phyloP scores from a whole-genome alignment of 2,888 invertebrate genomes.

The Idaea aversata region DNA sequence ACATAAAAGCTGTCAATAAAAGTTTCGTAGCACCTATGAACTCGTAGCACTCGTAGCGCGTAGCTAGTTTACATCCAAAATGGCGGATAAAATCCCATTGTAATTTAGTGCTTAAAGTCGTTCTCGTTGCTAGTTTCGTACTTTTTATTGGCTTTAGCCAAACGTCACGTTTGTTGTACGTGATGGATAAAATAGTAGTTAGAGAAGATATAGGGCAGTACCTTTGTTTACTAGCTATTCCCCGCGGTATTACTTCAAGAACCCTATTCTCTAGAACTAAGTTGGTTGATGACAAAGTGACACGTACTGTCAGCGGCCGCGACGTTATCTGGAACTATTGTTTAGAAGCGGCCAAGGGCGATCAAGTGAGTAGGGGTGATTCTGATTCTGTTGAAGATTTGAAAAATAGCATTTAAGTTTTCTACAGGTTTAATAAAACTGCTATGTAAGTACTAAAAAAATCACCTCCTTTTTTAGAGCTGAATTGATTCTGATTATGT shows the following conservation, averaged over 20 bases:
- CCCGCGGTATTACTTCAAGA: neutral
- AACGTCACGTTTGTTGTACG: slow-evolving; percentile 1
- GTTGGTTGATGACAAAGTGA: neutral
- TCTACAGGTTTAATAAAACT: neutral
- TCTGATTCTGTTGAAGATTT: neutral
- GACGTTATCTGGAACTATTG: slow-evolving; percentile 2
- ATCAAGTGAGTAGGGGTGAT: neutral
- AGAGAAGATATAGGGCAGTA: neutral
- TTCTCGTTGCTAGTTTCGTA: neutral
- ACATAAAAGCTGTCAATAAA: neutral
- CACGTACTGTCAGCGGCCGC: neutral
- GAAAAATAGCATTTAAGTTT: neutral
- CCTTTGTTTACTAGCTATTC: too few species aligned
- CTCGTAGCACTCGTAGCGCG: neutral
- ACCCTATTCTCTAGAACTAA: neutral
- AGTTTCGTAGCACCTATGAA: neutral
- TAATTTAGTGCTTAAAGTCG: neutral
- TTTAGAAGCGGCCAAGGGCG: neutral
- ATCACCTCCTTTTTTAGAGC: too few species aligned
- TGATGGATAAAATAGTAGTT: neutral
- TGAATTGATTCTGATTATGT: too few species aligned
- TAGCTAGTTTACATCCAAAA: neutral
- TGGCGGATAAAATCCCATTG: neutral
- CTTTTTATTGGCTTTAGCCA: neutral
- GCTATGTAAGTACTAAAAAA: too few species aligned